Base-by-base conservation (phyloP, 37 sponge, comb jelly and placozoan species). In the Chondrilla cf. caribensis region DNA sequence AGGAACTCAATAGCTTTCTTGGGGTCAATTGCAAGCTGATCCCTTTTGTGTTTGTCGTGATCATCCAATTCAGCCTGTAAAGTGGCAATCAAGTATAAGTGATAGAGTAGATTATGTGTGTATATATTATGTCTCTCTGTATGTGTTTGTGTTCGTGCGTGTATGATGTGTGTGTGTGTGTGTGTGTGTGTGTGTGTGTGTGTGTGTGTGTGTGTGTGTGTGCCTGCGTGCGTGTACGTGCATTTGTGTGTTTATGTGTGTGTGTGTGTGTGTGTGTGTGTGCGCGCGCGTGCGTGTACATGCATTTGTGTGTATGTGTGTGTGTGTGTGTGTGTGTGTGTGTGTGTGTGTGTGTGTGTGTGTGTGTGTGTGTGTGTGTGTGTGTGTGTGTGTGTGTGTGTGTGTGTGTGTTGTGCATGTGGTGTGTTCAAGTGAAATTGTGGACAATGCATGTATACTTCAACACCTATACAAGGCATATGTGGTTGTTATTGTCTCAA, bases 191-290 rank as follows among this genome's bases (percentile, higher is more conserved):
- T 47, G 51, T 47, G 11, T 47, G 51, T 47, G 51, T 47, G 51
- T 47, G 51, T 47, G 11, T 11, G 51, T 47, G 51, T 60, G 64
- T 60, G 64, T 60, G 6, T 60, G 64, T 60, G 64, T 60, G 64
- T n/a, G n/a, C n/a, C n/a, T n/a, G n/a, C n/a, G n/a, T n/a, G 28
- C 22, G 29, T 60, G 64, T 4, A 15, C 15, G 51, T 47, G 51
- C 11, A 11, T 47, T 14, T 47, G 51, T 47, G 51, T 47, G 51
- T 47, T 6, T 47, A 47, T 11, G 51, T 47, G 51, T 60, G 64
- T 60, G 64, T 60, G 6, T 60, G 64, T 60, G 64, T 60, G 64
- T n/a, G n/a, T n/a, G n/a, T n/a, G n/a, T n/a, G n/a, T n/a, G 28
- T 26, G 29, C 15, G 64, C 19, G 29, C 15, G 64, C 15, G 64